Percentiles rank a stretch among this genome's conserved stretches.
Evolutionary conservation across 1,140 invertebrate species (phyloP).

Genomic region (Microplitis mediator): DNA sequence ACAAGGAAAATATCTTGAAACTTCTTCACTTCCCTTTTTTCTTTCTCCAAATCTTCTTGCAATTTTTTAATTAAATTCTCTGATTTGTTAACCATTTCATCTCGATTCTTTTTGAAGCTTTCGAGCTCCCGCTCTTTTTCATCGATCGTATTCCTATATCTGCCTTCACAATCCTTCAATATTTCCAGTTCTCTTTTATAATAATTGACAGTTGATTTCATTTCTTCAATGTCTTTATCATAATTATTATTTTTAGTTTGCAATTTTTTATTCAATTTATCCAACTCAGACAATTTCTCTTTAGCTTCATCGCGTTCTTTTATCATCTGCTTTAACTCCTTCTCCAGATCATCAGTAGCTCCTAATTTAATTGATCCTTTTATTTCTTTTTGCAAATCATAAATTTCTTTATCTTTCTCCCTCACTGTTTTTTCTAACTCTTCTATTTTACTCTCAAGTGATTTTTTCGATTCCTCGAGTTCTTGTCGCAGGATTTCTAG

Average conservation of each 20-base stretch:
- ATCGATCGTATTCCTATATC: background rate
- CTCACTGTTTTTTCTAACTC: slow-evolving; percentile 2
- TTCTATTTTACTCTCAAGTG: background rate
- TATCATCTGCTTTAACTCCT: slow-evolving; percentile 23
- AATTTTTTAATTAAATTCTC: slow-evolving; percentile 45
- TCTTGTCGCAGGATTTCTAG: background rate
- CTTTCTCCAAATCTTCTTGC: slow-evolving; percentile 41
- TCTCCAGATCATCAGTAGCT: slow-evolving; percentile 8
- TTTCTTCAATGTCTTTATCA: background rate
- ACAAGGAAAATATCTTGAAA: slow-evolving; percentile 37
- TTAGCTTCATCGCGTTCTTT: slow-evolving; percentile 24
- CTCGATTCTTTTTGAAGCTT: slow-evolving; percentile 45
- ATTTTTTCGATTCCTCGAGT: background rate
- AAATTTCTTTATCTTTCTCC: slow-evolving; percentile 28
- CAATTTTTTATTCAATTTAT: background rate
- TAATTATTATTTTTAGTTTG: slow-evolving; percentile 1
- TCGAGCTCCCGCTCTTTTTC: slow-evolving; percentile 46
- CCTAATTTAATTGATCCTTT: background rate
- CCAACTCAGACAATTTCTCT: background rate
- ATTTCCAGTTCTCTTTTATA: slow-evolving; percentile 1
- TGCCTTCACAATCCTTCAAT: background rate
- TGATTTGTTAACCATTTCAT: slow-evolving; percentile 43
- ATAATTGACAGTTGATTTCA: background rate
- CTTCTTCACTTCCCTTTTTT: slow-evolving; percentile 41
- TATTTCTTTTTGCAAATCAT: slow-evolving; percentile 15